These are phyloP conservation scores for Drosophila asahinai DNA, from an alignment of 1,140 invertebrate species.

Conservation along the genomic window DNA sequence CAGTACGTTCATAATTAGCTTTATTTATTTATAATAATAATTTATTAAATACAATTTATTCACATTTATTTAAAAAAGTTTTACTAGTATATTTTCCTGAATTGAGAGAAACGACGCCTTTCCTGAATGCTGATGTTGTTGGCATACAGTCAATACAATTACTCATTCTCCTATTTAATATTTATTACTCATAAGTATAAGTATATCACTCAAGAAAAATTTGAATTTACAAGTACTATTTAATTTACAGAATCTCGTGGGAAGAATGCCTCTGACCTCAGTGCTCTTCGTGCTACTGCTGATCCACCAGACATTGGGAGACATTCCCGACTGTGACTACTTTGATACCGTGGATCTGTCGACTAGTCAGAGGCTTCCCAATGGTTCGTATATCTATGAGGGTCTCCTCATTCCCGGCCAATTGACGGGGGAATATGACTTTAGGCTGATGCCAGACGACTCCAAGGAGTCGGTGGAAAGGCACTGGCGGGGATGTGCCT, in stretches of 20 bases:
- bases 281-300: not conserved
- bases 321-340: constrained; percentile 59
- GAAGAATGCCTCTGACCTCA: not conserved
- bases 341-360: constrained; percentile 63
- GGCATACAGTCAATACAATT: no score
- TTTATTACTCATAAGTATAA: no score
- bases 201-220: no score
- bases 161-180: no score
- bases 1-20: no score
- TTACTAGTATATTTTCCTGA: no score
- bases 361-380: constrained; percentile 23
- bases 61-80: no score
- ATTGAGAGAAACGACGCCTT: no score
- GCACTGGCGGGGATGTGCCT: constrained; percentile 69
- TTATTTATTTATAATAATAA: no score
- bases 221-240: no score
- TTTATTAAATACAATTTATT: no score
- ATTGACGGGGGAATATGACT: constrained; percentile 54
- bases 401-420: constrained; percentile 53
- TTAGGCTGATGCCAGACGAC: constrained; percentile 18
- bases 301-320: not conserved
- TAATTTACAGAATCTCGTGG: not conserved
- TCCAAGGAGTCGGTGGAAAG: constrained; percentile 10
- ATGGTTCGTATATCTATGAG: constrained; percentile 68
- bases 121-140: no score